Base-by-base conservation (phyloP, 2,888 invertebrate genomes). In the Aromia moschata region DNA sequence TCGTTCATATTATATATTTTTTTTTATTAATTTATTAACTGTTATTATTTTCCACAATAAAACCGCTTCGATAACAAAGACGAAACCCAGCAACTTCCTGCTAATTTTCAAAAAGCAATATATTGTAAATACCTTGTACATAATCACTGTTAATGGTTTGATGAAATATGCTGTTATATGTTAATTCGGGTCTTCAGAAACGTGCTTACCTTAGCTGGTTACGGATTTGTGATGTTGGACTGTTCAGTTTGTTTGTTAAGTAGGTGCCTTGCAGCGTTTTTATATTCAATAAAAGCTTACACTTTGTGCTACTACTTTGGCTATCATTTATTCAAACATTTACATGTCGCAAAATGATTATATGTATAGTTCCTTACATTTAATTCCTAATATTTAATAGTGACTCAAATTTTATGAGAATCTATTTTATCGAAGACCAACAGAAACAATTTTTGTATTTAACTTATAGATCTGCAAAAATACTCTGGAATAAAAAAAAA, bases 211-310 rank as follows among this genome's bases (percentile, higher is more conserved):
- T 38, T 55, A 15, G n/a, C 33, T 36, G 45, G 44, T 55, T 55
- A 16, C n/a, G 45, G 44, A 54, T 45, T 45, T 44, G 18, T 43
- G 43, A 47, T 38, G 53, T 47, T 16, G 56, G 60, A 59, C 49
- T 55, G 52, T 41, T 52, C 18, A 30, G 9, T 36, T 37, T 43
- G 33, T 18, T 55, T 54, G 30, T 57, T 55, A 60, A 62, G 66
- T 66, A 60, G 64, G 66, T 66, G 66, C 66, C 66, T 66, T 64
- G 58, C 54, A 49, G 62, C 60, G 60, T 64, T 66, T 66, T 64
- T 54, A 18, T 54, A 54, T 31, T 36, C 37, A 54, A 54, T 54
- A 54, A 54, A 54, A 44, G 49, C 49, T 49, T 49, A 37, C 20
- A 18, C 15, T 38, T 38, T 38, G 25, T 38, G 16, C 38, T 43